These are phyloP conservation scores for Acrocyrtus sp. DNA, from an alignment of 2,888 invertebrate species.

Conservation along the genomic window DNA sequence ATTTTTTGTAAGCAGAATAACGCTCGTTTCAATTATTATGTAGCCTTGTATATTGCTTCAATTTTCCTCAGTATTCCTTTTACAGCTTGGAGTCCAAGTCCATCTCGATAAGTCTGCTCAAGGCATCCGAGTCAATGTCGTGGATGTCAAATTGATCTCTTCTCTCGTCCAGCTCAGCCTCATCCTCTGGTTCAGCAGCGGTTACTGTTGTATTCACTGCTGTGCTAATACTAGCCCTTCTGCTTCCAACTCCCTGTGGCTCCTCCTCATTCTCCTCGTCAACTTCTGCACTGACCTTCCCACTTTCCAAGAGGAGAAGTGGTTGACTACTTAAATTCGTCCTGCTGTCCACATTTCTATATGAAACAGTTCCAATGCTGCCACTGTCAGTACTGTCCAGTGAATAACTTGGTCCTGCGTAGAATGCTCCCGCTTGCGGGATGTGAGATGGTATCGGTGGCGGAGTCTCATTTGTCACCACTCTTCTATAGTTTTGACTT, in stretches of 20 bases:
- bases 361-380: conserved; percentile 10
- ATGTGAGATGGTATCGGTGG: conserved; percentile 24
- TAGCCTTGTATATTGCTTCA: too few species aligned
- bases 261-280: conserved; percentile 10
- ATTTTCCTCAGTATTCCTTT: too few species aligned
- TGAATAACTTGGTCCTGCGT: not conserved
- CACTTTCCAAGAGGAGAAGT: conserved; percentile 15
- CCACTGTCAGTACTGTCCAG: conserved; percentile 2
- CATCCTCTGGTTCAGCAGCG: conserved; percentile 6
- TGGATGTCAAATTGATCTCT: conserved; percentile 35
- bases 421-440: not conserved
- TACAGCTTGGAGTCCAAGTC: conserved; percentile 36
- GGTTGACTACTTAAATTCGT: conserved; percentile 25
- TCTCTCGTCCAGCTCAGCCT: conserved; percentile 21
- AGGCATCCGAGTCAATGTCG: conserved; percentile 42
- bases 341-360: conserved; percentile 27
- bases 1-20: too few species aligned
- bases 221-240: conserved; percentile 7
- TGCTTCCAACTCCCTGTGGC: not conserved
- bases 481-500: conserved; percentile 19
- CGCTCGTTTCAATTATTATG: too few species aligned
- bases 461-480: conserved; percentile 28
- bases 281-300: conserved; percentile 3
- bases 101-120: conserved; percentile 38
- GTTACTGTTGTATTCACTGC: not conserved